Base-by-base conservation (phyloP, 2,888 invertebrate genomes). In the Nebria brevicollis region DNA sequence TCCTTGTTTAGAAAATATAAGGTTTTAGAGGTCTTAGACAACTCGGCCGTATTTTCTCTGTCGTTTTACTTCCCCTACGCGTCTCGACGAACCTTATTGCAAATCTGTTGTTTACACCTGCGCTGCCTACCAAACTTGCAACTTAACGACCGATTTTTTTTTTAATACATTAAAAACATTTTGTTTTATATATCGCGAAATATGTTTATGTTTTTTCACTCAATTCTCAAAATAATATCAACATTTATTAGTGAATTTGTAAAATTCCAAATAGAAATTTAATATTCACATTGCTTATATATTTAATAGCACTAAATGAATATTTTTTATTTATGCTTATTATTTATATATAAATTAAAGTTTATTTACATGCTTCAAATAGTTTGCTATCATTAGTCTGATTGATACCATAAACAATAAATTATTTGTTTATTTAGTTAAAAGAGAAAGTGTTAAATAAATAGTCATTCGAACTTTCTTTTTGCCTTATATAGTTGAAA, bases 1-100 rank as follows among this genome's bases (percentile, higher is more conserved):
- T 68, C 68, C 26, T 54, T 68, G 68, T 68, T 68, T 68, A 26
- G 20, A 68, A 68, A 68, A 20, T 68, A 68, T 68, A 54, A 54
- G 54, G 54, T 54, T 54, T 34, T 54, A 54, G 54, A 54, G 54
- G 54, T 54, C 54, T 54, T 54, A 54, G 54, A 54, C 54, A 54
- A 54, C 54, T 54, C 54, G 54, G 54, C 54, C 54, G 11, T 54
- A 13, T 54, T 54, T 54, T 54, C 54, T 8, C 11, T 54, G 54
- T 1, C 13, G 54, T 34, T 34, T 34, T 5, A 2, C 54, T 3
- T 13, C 54, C 8, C 54, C 54, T 54, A 0, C 54, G 54, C 13
- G 13, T 54, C 34, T 34, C 5, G 2, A 2, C 34, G 34, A 34
- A 34, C 34, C 34, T 34, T 34, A 34, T 34, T 34, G 34, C 34